Percentiles rank a stretch among this genome's conserved stretches.
Conservation (phyloP, 2,888 invertebrate genomes). For the Tortricodes alternella region DNA sequence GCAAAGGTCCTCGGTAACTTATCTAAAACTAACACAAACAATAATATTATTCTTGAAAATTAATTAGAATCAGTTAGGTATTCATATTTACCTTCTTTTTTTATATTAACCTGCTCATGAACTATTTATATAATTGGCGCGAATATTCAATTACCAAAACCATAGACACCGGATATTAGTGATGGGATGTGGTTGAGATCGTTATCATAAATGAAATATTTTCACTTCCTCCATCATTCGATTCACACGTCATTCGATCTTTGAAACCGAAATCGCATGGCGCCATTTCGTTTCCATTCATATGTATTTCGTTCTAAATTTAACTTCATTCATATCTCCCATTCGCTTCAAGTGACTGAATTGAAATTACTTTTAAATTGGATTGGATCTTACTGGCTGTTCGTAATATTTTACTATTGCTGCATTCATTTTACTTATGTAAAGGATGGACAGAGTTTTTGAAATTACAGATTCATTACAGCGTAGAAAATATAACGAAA, state of each 20-base stretch:
- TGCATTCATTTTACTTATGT: no score
- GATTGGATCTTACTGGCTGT: constrained; percentile 5
- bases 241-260: constrained; percentile 26
- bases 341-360: constrained; percentile 26
- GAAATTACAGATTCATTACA: no score
- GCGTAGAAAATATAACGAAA: no score
- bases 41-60: neutral
- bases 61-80: neutral
- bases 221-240: constrained; percentile 27
- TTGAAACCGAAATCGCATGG: constrained; percentile 21
- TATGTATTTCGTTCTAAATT: constrained; percentile 29
- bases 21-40: constrained; percentile 20
- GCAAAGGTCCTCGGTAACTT: constrained; percentile 11
- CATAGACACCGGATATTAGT: constrained; percentile 20
- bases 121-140: neutral
- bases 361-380: constrained; percentile 27
- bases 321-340: constrained; percentile 25
- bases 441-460: no score
- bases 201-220: constrained; percentile 12
- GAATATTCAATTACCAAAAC: neutral
- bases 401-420: constrained; percentile 2
- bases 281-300: constrained; percentile 26
- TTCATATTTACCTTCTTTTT: neutral
- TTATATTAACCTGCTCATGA: no score
- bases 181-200: neutral